A percentile compares a stretch with the other conserved stretches of the same genome.
These are phyloP conservation scores for Catharus fuscescens DNA, from an alignment of 2,113 vertebrate genomes.

Conservation along the genomic window DNA sequence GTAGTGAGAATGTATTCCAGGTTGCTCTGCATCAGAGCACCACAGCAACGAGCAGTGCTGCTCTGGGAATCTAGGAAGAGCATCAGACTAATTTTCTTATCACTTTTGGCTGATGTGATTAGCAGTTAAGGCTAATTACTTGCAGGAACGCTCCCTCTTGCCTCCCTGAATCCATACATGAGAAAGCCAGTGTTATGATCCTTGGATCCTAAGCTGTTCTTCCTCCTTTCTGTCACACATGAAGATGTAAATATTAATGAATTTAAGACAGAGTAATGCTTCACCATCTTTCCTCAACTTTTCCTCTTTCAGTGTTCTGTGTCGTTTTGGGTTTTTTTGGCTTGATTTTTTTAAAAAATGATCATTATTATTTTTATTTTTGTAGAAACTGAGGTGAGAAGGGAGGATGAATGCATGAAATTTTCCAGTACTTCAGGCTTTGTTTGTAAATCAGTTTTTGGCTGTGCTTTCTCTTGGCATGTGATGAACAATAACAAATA, in stretches of 20 bases:
- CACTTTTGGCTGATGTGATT: slow-evolving; percentile 51
- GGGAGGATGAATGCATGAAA: not conserved
- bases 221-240: not conserved
- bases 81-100: slow-evolving; percentile 47
- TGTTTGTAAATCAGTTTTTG: not conserved
- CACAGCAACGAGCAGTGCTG: not conserved
- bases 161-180: not conserved
- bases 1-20: not conserved
- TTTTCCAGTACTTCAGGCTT: not conserved
- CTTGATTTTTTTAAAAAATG: not conserved
- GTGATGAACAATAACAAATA: not conserved
- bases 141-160: slow-evolving; percentile 20
- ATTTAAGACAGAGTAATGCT: not conserved
- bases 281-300: not conserved
- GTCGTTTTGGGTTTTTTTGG: not conserved
- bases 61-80: not conserved
- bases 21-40: not conserved
- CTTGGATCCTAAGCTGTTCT: not conserved
- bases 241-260: not conserved
- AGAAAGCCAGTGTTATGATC: slow-evolving; percentile 5
- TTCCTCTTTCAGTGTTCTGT: not conserved
- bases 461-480: not conserved
- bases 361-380: not conserved
- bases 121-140: slow-evolving; percentile 55
- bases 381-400: not conserved